Evolutionary conservation across 2,113 vertebrate species (phyloP).

Genomic region (Neolamprologus modestus): DNA sequence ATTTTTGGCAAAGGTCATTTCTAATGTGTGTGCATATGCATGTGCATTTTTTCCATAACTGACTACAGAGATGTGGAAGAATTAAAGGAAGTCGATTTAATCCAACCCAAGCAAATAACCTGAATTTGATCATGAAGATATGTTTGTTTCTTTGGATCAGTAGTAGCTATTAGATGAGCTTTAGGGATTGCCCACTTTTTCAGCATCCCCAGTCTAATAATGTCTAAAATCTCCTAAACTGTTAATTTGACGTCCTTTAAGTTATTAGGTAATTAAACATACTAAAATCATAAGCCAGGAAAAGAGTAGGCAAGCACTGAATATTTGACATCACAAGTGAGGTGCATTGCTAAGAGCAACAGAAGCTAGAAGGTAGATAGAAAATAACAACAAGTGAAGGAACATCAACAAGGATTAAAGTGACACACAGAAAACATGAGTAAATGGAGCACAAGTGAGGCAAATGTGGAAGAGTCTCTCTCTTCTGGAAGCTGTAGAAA

Average conservation of each 20-base stretch:
- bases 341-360: background rate
- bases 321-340: background rate
- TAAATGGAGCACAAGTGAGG: background rate
- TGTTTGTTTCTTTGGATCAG: background rate
- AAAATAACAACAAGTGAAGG: background rate
- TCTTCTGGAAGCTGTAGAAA: background rate
- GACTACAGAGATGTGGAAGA: background rate
- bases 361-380: background rate
- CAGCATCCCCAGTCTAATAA: background rate
- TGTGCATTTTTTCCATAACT: background rate
- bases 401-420: background rate
- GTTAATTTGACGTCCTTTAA: background rate
- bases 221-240: background rate
- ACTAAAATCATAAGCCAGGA: background rate
- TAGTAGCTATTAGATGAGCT: background rate
- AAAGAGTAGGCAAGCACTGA: background rate
- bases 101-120: background rate
- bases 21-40: background rate
- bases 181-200: background rate
- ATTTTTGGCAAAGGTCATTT: background rate
- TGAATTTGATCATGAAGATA: background rate
- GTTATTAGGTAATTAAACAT: background rate
- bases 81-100: background rate
- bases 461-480: background rate
- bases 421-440: background rate